Percentiles rank a stretch among this genome's conserved stretches.
phyloP scores from a whole-genome alignment of 2,888 invertebrate genomes.

The Cremastobaeus sp. region DNA sequence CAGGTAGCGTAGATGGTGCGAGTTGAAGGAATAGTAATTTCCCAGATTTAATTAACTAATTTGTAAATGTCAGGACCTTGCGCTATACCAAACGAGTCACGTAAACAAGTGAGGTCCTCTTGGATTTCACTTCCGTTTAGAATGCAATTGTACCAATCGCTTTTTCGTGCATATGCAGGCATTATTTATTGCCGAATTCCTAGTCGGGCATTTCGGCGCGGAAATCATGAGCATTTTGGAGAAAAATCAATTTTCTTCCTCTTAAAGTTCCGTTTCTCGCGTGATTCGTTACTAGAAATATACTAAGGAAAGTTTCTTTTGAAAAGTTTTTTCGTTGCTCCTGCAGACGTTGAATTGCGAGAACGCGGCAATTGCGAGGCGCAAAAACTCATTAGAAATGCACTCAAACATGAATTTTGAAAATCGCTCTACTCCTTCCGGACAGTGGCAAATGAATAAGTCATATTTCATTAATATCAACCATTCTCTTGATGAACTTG shows the following conservation, averaged over 20 bases:
- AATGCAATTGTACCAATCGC: conserved; percentile 56
- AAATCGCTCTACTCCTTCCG: conserved; percentile 29
- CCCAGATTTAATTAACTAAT: conserved; percentile 72
- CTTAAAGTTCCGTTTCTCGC: too few relatives aligned
- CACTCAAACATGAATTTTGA: conserved; percentile 52
- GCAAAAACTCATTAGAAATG: conserved; percentile 36
- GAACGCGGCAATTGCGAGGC: conserved; percentile 24
- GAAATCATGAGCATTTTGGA: too few relatives aligned
- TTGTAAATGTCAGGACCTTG: conserved; percentile 67
- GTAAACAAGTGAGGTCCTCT: conserved; percentile 66
- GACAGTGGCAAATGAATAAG: conserved; percentile 46
- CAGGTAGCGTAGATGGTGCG: conserved; percentile 62
- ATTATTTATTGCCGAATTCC: conserved; percentile 49
- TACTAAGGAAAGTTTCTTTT: too few relatives aligned
- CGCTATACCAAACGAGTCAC: conserved; percentile 68
- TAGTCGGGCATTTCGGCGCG: too few relatives aligned
- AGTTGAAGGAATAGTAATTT: conserved; percentile 70
- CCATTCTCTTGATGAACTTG: conserved; percentile 50
- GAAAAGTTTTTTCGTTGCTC: too few relatives aligned
- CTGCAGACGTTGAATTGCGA: conserved; percentile 10
- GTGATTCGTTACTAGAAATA: too few relatives aligned
- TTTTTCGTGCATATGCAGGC: conserved; percentile 48
- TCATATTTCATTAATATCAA: conserved; percentile 39
- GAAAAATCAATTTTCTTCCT: too few relatives aligned
- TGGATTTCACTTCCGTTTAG: conserved; percentile 63